phyloP scores from a whole-genome alignment of 2,797 vertebrate genomes.

The Peromyscus aztecus region DNA sequence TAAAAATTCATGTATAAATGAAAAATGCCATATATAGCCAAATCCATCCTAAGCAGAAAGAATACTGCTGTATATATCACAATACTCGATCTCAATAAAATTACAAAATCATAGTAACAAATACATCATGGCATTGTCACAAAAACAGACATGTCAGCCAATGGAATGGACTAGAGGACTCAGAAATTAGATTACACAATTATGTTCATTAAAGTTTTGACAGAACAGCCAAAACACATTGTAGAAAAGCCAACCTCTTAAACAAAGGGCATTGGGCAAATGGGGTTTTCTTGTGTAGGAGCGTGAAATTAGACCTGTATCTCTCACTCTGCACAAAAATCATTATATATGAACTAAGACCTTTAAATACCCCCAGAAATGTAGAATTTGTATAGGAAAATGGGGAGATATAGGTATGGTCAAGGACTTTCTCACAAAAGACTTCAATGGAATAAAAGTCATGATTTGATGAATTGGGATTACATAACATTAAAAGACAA shows the following conservation, averaged over 20 bases:
- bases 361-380: neutral
- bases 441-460: neutral
- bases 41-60: neutral
- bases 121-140: neutral
- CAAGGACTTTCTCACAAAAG: neutral
- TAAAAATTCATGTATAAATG: neutral
- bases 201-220: neutral
- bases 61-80: too few relatives aligned
- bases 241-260: neutral
- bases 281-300: neutral
- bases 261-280: neutral
- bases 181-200: neutral
- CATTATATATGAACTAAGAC: too few relatives aligned
- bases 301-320: neutral
- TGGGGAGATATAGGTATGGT: too few relatives aligned
- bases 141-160: neutral
- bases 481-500: neutral
- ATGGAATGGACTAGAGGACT: neutral
- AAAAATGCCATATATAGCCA: neutral
- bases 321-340: neutral
- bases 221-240: too few relatives aligned
- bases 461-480: neutral
- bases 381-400: neutral
- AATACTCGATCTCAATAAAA: too few relatives aligned
- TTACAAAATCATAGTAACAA: neutral